Conservation (phyloP, 1,140 invertebrate species). For the honey bee (Apis mellifera) region DNA sequence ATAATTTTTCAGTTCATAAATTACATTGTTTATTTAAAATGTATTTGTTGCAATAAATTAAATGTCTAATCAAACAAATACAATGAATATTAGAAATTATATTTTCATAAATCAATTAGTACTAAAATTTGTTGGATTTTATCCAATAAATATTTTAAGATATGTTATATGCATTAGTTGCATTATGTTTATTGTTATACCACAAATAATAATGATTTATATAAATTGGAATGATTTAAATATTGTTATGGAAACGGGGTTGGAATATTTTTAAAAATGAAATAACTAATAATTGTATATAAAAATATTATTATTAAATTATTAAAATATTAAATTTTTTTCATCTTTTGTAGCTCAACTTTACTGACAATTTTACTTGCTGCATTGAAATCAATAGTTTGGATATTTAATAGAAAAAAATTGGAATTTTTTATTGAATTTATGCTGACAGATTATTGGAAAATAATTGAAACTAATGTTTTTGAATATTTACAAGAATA, state of each 20-base stretch:
- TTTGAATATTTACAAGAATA: constrained; percentile 45
- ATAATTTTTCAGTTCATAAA: no score
- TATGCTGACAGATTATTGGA: constrained; percentile 68
- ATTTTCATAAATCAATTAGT: constrained; percentile 61
- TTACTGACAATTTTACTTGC: constrained; percentile 66
- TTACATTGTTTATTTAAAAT: background rate
- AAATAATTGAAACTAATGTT: constrained; percentile 41
- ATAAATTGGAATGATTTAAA: constrained; percentile 51
- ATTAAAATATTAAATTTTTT: background rate
- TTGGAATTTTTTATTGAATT: constrained; percentile 57
- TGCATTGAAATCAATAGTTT: constrained; percentile 63
- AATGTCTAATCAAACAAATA: constrained; percentile 24
- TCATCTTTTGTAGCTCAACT: constrained; percentile 62
- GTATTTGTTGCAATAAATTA: background rate
- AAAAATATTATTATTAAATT: background rate
- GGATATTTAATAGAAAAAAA: constrained; percentile 55
- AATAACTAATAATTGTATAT: background rate
- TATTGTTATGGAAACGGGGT: constrained; percentile 67
- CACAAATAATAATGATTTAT: constrained; percentile 62
- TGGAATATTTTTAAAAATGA: constrained; percentile 12
- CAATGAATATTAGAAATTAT: constrained; percentile 61
- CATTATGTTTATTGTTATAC: constrained; percentile 65
- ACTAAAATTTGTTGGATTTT: constrained; percentile 66
- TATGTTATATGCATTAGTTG: constrained; percentile 57
- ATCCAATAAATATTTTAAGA: constrained; percentile 61